Evolutionary conservation across 2,797 vertebrate species (phyloP), one percentile per base, ranked within the genome.

Genomic region (Kryptolebias ocellatus): DNA sequence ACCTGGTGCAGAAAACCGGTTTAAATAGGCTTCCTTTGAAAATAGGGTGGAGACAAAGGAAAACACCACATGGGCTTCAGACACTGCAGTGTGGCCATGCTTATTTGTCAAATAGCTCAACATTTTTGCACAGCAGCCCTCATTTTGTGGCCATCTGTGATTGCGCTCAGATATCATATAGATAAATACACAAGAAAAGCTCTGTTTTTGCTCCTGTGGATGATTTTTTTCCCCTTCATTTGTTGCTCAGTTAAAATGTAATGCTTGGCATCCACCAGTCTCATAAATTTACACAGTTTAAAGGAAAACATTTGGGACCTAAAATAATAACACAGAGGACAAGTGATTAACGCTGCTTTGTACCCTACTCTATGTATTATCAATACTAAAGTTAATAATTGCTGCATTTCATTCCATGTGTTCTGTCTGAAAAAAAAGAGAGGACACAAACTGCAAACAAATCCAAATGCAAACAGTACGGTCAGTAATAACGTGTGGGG

Each of bases 21-120:
- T 73, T 72, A 34, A 83, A 66, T 24, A 39, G 34, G 53, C 72
- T 74, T 54, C 61, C 20, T 79, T 71, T 64, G 62, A 67, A 73
- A 76, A 57, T 5, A n/a, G 18, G 47, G 24, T 60, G 24, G 17
- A 69, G 52, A 76, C 62, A 76, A 83, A 80, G 29, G 51, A 57
- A 61, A 76, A 58, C 66, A 53, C 51, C 70, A 67, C 77, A 69
- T 76, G 73, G 60, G 60, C 52, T 61, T 81, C 64, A 68, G 62
- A 56, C 2, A 1, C 50, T 52, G 20, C 53, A 53, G 65, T 65
- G 55, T 67, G 24, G 59, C 53, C 64, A 55, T 39, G 34, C 68
- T 64, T 56, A 49, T 59, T 64, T 59, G 12, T 51, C 55, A 76
- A 74, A 70, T 68, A 58, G 42, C 27, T 52, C 17, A 1, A 56